Conservation (phyloP, 35 echinoderm and acorn worm species). For the Ophiothrix spiculata region DNA sequence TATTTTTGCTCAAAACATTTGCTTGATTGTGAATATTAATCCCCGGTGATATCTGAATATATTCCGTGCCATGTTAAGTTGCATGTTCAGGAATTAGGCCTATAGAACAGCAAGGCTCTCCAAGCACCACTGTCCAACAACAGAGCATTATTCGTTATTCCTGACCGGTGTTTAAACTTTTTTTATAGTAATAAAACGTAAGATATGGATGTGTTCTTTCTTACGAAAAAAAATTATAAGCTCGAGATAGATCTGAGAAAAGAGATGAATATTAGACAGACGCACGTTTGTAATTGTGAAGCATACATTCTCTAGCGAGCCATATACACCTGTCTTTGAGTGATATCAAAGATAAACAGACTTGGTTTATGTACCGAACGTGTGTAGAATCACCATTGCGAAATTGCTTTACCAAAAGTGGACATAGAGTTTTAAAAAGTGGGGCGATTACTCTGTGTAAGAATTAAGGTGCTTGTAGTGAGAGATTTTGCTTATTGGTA, state of each 20-base stretch:
- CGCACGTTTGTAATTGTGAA: neutral
- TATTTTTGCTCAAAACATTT: too few relatives aligned
- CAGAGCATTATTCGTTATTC: too few relatives aligned
- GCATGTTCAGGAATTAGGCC: too few relatives aligned
- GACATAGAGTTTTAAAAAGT: slow-evolving; percentile 2
- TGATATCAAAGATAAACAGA: slow-evolving; percentile 1
- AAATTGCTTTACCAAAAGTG: neutral
- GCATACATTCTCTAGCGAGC: neutral
- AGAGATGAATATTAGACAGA: neutral
- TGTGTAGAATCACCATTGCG: neutral
- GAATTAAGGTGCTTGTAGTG: neutral
- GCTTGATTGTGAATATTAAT: too few relatives aligned
- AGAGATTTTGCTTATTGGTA: neutral
- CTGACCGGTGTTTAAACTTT: too few relatives aligned
- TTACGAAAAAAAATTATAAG: neutral
- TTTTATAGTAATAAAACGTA: neutral
- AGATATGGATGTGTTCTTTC: neutral
- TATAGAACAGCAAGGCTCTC: too few relatives aligned
- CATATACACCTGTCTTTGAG: neutral
- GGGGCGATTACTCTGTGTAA: neutral
- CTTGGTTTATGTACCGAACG: neutral
- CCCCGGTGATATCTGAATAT: too few relatives aligned
- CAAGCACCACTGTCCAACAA: too few relatives aligned
- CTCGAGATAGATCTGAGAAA: neutral
- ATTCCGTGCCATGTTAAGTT: too few relatives aligned